These are phyloP conservation scores for Phrynosoma platyrhinos DNA, from an alignment of 2,113 vertebrate genomes.

Conservation along the genomic window DNA sequence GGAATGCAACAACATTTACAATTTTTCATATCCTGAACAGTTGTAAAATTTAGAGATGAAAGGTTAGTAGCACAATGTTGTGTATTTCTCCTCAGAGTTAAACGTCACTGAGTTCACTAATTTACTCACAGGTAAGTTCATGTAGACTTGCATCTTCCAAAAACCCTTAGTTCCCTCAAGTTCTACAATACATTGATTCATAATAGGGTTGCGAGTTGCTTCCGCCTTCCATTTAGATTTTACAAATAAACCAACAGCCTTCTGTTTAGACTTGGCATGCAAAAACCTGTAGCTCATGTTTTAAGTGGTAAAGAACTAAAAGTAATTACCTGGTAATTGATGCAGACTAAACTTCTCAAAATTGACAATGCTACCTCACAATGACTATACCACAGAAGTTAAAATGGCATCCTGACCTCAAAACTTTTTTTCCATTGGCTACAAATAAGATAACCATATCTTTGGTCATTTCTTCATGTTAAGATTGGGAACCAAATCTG, in stretches of 20 bases:
- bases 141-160: background rate
- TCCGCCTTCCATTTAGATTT: too few relatives aligned
- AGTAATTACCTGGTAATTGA: background rate
- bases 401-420: background rate
- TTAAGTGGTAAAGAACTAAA: background rate
- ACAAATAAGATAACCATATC: background rate
- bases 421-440: background rate
- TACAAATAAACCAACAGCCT: background rate
- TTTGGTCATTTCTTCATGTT: conserved; percentile 10
- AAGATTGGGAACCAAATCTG: conserved; percentile 26
- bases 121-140: too few relatives aligned
- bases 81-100: too few relatives aligned
- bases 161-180: background rate
- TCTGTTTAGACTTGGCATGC: background rate
- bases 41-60: too few relatives aligned
- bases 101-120: too few relatives aligned
- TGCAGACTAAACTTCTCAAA: background rate
- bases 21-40: too few relatives aligned
- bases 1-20: too few relatives aligned
- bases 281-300: background rate
- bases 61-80: background rate
- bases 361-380: background rate
- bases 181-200: background rate
- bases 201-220: background rate
- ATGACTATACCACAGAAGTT: background rate